phyloP scores from a whole-genome alignment of 2,888 invertebrate genomes.

The Diarsia brunnea region DNA sequence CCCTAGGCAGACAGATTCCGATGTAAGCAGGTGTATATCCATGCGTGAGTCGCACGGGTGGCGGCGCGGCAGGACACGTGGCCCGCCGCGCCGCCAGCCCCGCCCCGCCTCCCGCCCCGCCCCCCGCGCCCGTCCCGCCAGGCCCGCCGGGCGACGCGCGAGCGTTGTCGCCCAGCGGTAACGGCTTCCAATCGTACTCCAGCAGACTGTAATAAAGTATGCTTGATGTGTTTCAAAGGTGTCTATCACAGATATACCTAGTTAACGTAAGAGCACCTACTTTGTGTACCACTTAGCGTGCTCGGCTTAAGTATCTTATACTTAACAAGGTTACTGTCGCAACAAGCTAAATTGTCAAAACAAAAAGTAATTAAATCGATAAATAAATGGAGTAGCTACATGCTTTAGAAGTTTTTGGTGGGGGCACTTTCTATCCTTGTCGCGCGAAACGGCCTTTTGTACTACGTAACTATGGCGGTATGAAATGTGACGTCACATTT shows the following conservation, averaged over 20 bases:
- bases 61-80: constrained; percentile 45
- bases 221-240: neutral
- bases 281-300: too few species aligned
- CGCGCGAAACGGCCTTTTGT: too few species aligned
- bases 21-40: constrained; percentile 88
- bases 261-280: too few species aligned
- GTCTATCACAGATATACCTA: neutral
- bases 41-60: constrained; percentile 49
- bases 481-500: too few species aligned
- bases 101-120: neutral
- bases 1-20: constrained; percentile 94
- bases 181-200: constrained; percentile 89
- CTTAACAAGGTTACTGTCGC: too few species aligned
- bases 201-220: constrained; percentile 75
- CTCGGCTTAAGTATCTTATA: too few species aligned
- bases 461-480: too few species aligned
- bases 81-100: constrained; percentile 31
- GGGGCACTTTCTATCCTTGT: too few species aligned
- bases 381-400: too few species aligned
- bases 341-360: too few species aligned
- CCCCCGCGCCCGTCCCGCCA: neutral
- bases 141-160: constrained; percentile 43
- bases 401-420: too few species aligned
- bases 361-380: too few species aligned
- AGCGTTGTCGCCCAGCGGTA: constrained; percentile 72